phyloP scores from a whole-genome alignment of 2,888 invertebrate species.

The Caenorhabditis doughertyi region DNA sequence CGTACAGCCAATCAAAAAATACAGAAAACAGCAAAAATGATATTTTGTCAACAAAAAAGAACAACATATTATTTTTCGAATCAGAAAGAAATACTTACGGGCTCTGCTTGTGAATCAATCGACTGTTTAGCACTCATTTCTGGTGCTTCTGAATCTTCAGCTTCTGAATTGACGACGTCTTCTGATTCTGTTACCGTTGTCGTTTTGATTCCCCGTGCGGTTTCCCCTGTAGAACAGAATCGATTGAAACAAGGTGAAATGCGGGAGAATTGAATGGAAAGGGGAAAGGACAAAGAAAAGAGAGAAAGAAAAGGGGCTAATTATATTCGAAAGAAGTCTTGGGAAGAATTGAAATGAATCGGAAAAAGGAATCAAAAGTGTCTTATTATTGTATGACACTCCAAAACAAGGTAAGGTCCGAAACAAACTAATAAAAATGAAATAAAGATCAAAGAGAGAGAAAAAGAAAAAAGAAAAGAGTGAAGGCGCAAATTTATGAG shows the following conservation, averaged over 20 bases:
- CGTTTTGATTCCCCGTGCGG: conserved; percentile 32
- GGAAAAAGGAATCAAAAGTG: not conserved
- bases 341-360: conserved; percentile 2
- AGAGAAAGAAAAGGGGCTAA: conserved; percentile 19
- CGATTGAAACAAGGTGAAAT: conserved; percentile 28
- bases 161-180: conserved; percentile 15
- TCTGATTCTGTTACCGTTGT: conserved; percentile 15
- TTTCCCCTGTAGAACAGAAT: too few relatives aligned
- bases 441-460: conserved; percentile 1
- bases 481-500: conserved; percentile 36
- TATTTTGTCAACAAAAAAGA: conserved; percentile 19
- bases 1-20: conserved; percentile 22
- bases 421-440: not conserved
- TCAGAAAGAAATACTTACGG: conserved; percentile 35
- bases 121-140: conserved; percentile 59
- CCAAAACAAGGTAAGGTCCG: not conserved
- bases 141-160: conserved; percentile 9
- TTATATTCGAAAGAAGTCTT: conserved; percentile 37
- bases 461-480: not conserved
- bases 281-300: not conserved
- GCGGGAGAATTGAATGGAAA: conserved; percentile 16
- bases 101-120: conserved; percentile 57
- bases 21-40: not conserved
- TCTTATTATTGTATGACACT: conserved; percentile 20
- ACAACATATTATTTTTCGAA: conserved; percentile 3